A percentile compares a stretch with the other conserved stretches of the same genome.
These are phyloP conservation scores for Protomyctophum bolini DNA, from an alignment of 2,113 vertebrate genomes.

Conservation along the genomic window DNA sequence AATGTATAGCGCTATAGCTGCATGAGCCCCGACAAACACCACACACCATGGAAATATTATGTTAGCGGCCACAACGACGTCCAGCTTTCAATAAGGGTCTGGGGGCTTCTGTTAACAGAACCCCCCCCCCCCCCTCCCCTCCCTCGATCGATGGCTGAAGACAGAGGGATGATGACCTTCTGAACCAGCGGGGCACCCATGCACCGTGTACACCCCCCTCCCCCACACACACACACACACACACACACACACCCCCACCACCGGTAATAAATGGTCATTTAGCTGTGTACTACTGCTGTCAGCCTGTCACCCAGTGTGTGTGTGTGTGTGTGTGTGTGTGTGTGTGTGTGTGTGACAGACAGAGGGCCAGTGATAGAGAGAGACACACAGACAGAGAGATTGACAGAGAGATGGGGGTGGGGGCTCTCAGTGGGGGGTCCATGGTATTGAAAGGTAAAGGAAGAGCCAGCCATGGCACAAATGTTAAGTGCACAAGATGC, in stretches of 20 bases:
- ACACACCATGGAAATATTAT: conserved; percentile 59
- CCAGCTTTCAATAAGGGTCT: conserved; percentile 63
- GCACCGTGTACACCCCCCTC: conserved; percentile 62
- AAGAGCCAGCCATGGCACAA: conserved; percentile 41
- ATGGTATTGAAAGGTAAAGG: conserved; percentile 51
- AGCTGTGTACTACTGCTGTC: conserved; percentile 73
- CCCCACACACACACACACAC: too few relatives aligned
- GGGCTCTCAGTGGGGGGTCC: conserved; percentile 13
- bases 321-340: too few relatives aligned
- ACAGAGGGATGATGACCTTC: conserved; percentile 78
- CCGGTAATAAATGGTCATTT: conserved; percentile 81
- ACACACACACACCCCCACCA: too few relatives aligned
- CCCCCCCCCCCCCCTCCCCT: not conserved
- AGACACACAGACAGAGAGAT: conserved; percentile 8
- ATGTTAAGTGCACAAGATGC: conserved; percentile 56
- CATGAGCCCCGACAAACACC: conserved; percentile 28
- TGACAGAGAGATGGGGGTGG: not conserved
- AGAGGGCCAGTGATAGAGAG: not conserved
- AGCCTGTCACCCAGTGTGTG: conserved; percentile 2
- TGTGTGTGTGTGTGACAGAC: too few relatives aligned
- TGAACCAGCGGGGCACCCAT: conserved; percentile 66
- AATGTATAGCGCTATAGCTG: conserved; percentile 28
- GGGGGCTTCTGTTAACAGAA: conserved; percentile 64
- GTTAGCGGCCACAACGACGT: conserved; percentile 45
- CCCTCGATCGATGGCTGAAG: conserved; percentile 70